These are phyloP conservation scores for Neogale vison DNA, from an alignment of 2,113 vertebrate species.

Conservation along the genomic window DNA sequence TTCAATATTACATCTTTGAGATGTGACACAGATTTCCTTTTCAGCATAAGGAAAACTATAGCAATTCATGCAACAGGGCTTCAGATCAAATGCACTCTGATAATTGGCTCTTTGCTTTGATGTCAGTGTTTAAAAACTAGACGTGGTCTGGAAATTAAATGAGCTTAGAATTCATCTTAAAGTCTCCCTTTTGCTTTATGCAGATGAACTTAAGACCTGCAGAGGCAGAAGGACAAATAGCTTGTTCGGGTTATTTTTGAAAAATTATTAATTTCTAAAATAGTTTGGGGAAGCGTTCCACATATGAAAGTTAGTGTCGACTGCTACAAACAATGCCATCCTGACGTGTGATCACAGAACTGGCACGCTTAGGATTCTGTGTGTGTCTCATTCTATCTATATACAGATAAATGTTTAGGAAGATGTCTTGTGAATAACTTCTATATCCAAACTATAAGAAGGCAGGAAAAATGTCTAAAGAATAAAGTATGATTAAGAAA, in stretches of 20 bases:
- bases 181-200: conserved; percentile 40
- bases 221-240: conserved; percentile 37
- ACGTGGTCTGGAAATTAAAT: conserved; percentile 58
- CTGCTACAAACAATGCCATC: background rate
- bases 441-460: background rate
- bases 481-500: conserved; percentile 62
- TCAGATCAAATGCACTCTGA: conserved; percentile 69
- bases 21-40: conserved; percentile 50
- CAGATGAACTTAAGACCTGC: conserved; percentile 33
- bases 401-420: conserved; percentile 38
- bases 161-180: conserved; percentile 59
- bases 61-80: conserved; percentile 54
- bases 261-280: conserved; percentile 58
- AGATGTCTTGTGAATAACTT: background rate
- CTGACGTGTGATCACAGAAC: background rate
- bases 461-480: conserved; percentile 47
- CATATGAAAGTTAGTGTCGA: background rate
- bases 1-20: conserved; percentile 34
- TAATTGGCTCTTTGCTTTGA: conserved; percentile 74
- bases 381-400: background rate
- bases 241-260: conserved; percentile 45
- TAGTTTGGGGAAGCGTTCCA: background rate
- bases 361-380: background rate
- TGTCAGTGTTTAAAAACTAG: conserved; percentile 73
- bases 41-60: conserved; percentile 63